Evolutionary conservation across 2,888 invertebrate genomes (phyloP), one percentile per base, ranked within the genome.

Genomic region (Agonopterix subpropinquella): DNA sequence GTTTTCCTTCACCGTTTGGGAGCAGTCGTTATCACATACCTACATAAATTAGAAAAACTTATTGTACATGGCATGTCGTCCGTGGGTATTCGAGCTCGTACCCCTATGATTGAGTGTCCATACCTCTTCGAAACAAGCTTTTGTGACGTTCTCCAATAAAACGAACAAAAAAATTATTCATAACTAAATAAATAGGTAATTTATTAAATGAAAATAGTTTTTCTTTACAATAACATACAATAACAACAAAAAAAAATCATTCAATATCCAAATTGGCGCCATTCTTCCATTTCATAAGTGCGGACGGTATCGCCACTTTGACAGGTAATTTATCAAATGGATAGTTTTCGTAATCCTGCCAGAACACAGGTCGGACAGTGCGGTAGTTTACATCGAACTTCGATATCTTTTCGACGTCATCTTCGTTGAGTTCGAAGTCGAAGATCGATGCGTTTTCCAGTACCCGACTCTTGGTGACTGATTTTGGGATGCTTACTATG

Each of bases 381-480:
- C 83, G 68, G 57, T 58, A 81, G 1, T 72, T 74, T 28, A 62
- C 66, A 53, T 85, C 80, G 51, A 83, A 83, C 42, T 70, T 58
- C 0, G 71, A 65, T 0, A 85, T 35, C 0, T 57, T 53, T 3
- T 59, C 63, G 4, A 74, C 45, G 36, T 84, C 85, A 1, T 54
- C 56, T 0, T 53, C 44, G 42, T 77, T 73, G 4, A 85, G 56
- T 36, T 62, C 54, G 52, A 84, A 84, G 53, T 84, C 82, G 58
- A 84, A 84, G 10, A 84, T 80, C 2, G 74, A 67, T 0, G 77
- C 82, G 58, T 85, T 85, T 47, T 84, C 82, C 0, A 79, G 4
- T 0, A 75, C 68, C 0, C 84, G 61, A 1, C 58, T 50, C 36
- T 67, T 71, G 0, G 82, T 77, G 0, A 79, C 49, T 0, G 81